Evolutionary conservation across 2,113 vertebrate species (phyloP).

Genomic region (Rhabdornis inornatus): DNA sequence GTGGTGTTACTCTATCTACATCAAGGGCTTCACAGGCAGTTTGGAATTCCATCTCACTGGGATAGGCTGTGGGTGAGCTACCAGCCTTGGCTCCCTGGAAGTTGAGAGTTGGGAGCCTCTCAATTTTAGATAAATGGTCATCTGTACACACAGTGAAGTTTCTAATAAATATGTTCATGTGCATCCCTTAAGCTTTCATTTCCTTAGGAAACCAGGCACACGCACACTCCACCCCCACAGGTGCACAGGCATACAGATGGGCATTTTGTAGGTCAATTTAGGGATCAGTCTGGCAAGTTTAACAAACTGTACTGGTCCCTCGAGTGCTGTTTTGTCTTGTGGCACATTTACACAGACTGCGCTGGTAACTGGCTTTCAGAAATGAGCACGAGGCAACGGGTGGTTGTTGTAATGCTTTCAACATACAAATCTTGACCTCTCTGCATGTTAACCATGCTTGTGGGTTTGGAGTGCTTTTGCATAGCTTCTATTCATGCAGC

Average conservation of each 20-base stretch:
- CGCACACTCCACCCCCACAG: fast-evolving
- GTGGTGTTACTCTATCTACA: background rate
- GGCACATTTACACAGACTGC: background rate
- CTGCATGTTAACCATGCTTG: background rate
- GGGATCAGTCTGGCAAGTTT: background rate
- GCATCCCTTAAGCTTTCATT: background rate
- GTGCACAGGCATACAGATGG: background rate
- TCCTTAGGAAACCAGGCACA: background rate
- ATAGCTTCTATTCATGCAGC: background rate
- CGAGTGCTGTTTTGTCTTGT: background rate
- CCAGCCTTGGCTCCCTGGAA: background rate
- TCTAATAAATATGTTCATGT: background rate
- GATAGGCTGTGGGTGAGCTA: background rate
- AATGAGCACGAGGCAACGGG: background rate
- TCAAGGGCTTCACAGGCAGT: background rate
- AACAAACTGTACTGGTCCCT: background rate
- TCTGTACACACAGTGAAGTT: background rate
- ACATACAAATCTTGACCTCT: background rate
- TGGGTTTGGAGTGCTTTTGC: background rate
- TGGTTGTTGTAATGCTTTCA: background rate
- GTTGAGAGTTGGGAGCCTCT: background rate
- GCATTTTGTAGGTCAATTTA: background rate
- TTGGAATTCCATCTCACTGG: background rate
- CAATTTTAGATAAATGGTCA: background rate
- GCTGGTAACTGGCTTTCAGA: background rate